Conservation (phyloP, 2,113 vertebrate species). For the Odontophorus gujanensis region DNA sequence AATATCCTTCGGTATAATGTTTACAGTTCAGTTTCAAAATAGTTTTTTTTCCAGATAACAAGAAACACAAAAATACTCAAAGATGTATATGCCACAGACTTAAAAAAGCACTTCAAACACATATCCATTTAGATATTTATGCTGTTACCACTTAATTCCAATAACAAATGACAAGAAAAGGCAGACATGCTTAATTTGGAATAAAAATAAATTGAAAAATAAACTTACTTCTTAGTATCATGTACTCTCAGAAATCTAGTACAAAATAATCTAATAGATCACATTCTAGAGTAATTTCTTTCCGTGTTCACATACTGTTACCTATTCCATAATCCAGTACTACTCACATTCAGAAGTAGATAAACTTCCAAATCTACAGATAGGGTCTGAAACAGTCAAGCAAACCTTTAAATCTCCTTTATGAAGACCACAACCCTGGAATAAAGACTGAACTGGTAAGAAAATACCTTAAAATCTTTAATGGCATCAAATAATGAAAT, state of each 20-base stretch:
- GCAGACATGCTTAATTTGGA: background rate
- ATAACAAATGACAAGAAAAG: background rate
- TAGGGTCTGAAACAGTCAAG: background rate
- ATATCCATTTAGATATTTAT: background rate
- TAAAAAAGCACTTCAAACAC: background rate
- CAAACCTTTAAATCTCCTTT: background rate
- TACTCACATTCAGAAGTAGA: background rate
- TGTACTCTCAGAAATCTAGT: background rate
- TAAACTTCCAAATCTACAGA: background rate
- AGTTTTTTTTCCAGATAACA: background rate
- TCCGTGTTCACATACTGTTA: background rate
- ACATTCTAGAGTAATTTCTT: background rate
- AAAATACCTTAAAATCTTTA: background rate
- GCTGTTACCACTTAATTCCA: background rate
- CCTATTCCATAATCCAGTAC: background rate
- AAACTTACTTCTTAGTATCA: background rate
- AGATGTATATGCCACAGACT: background rate
- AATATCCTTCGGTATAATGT: background rate
- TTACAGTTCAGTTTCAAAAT: background rate
- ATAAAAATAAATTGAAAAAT: no score
- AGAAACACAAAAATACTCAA: background rate
- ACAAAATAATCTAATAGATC: background rate
- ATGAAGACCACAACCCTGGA: background rate
- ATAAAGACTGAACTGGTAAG: background rate
- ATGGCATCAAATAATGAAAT: accelerated